A percentile compares a stretch with the other conserved stretches of the same genome.
Evolutionary conservation across 2,888 invertebrate species (phyloP).

Genomic region (Eulithis testata): DNA sequence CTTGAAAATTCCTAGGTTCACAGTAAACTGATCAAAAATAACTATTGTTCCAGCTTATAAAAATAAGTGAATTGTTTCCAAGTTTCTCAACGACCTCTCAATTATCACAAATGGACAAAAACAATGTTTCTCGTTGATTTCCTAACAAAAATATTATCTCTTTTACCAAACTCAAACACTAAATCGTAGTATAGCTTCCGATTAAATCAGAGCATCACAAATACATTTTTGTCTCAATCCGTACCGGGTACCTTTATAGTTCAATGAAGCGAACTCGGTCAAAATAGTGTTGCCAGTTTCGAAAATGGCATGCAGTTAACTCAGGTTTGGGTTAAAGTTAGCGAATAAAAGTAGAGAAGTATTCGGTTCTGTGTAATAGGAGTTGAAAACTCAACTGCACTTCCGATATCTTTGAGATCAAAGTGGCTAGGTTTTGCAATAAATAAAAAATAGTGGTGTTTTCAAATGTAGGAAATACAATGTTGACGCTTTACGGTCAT

Average conservation of each 20-base stretch:
- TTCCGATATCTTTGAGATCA: slow-evolving; percentile 10
- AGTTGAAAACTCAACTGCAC: slow-evolving; percentile 5
- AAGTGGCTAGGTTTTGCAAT: slow-evolving; percentile 6
- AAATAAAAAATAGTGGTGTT: not conserved
- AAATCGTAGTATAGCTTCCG: too few relatives aligned
- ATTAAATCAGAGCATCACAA: too few relatives aligned
- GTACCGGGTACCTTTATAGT: not conserved
- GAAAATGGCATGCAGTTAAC: slow-evolving; percentile 13
- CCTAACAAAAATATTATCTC: slow-evolving; percentile 15
- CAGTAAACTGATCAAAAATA: too few relatives aligned
- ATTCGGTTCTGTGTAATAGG: slow-evolving; percentile 8
- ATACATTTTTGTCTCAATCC: not conserved
- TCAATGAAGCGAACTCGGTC: slow-evolving; percentile 6
- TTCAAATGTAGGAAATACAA: too few relatives aligned
- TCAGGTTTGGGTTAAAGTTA: slow-evolving; percentile 16
- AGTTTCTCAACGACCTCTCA: not conserved
- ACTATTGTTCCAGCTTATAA: not conserved
- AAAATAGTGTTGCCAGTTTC: slow-evolving; percentile 21
- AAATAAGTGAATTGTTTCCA: not conserved
- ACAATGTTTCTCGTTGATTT: slow-evolving; percentile 12
- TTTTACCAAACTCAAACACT: not conserved
- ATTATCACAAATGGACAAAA: slow-evolving; percentile 4
- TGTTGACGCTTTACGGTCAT: too few relatives aligned
- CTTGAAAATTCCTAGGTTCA: too few relatives aligned
- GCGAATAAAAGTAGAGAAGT: slow-evolving; percentile 15